Evolutionary conservation across 2,113 vertebrate species (phyloP).

Genomic region (Merops nubicus): DNA sequence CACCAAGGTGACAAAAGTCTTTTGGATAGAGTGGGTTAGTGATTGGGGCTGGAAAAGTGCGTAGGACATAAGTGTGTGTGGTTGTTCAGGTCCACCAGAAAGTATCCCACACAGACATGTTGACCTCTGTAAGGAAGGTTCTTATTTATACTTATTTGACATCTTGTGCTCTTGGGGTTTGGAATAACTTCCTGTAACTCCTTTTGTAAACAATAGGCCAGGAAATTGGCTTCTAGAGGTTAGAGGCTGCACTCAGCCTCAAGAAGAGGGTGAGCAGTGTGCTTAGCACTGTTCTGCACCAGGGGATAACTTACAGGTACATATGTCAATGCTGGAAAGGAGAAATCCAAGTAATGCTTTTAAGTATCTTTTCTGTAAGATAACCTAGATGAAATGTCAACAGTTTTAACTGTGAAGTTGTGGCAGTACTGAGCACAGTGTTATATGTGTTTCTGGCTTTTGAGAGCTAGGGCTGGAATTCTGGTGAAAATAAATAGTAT

Average conservation of each 20-base stretch:
- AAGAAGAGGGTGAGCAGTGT: background rate
- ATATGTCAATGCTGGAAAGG: background rate
- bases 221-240: background rate
- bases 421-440: too few species aligned
- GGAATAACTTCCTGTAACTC: background rate
- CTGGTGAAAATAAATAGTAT: background rate
- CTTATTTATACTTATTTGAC: background rate
- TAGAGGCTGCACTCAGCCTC: background rate
- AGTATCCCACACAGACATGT: accelerated
- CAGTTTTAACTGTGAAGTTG: background rate
- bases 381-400: background rate
- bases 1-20: accelerated
- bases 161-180: background rate
- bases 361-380: background rate
- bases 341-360: background rate
- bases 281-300: background rate
- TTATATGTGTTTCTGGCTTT: background rate
- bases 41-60: background rate
- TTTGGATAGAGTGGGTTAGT: background rate
- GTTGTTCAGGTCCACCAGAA: background rate
- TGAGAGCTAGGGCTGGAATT: background rate
- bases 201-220: accelerated
- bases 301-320: too few species aligned
- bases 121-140: background rate
- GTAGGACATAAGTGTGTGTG: accelerated